Base-by-base conservation (phyloP, 2,113 vertebrate genomes). In the Bubo bubo region DNA sequence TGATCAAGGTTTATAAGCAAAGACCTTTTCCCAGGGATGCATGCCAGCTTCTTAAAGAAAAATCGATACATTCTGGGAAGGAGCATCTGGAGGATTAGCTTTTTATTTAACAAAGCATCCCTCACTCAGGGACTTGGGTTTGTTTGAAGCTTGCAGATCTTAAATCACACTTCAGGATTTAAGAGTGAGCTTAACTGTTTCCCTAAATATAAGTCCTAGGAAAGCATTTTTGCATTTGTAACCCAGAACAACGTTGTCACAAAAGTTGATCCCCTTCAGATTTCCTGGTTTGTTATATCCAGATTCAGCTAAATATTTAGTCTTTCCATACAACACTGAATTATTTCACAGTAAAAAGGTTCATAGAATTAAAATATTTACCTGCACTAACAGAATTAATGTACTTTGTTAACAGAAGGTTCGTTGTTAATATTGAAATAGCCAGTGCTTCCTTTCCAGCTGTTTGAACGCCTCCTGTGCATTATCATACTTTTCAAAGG, bases 1-100 rank as follows among this genome's bases (percentile, higher is more conserved):
- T 86, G 91, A 94, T 86, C 63, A 89, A 73, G n/a, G 80, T 85
- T 94, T 87, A 90, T 58, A 86, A 83, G 86, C 55, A 90, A 85
- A 84, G 87, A 35, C 30, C 60, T 86, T 66, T 88, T 83, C 63
- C 70, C 49, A 89, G 64, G 80, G 89, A 62, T 66, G 45, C 58
- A 45, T 27, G 83, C 49, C 79, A 93, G 72, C 72, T 93, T 70
- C 86, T 90, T 91, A 88, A 79, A 86, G 75, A 81, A 93, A 95
- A 95, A 93, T 93, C 73, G 0, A 87, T 95, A 68, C 28, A 3
- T 86, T 73, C 73, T 41, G 41, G 55, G 76, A 58, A 27, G 37
- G 34, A 91, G 87, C 80, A 62, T 80, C 87, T 66, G 73, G 90
- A 94, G 94, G 84, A 80, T 95, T 86, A 86, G 28, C 59, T 76